Evolutionary conservation across 2,888 invertebrate species (phyloP).

Genomic region (Embidobia sp.): DNA sequence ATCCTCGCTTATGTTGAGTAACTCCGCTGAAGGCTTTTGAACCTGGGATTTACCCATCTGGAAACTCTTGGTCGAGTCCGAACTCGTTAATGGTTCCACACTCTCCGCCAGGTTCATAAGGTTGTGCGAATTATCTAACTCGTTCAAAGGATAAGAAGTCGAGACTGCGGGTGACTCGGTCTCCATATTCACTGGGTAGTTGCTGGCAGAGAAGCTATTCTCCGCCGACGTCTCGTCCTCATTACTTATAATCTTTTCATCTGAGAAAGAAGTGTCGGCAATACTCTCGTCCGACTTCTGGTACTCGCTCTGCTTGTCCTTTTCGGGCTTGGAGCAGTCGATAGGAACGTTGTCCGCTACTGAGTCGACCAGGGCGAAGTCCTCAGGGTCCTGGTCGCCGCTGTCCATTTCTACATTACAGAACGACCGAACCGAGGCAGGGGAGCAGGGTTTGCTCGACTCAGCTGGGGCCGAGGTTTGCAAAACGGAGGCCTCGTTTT

Average conservation of each 20-base stretch:
- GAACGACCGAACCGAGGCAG: slow-evolving; percentile 73
- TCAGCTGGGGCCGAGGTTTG: slow-evolving; percentile 66
- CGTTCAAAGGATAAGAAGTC: slow-evolving; percentile 58
- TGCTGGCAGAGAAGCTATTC: slow-evolving; percentile 21
- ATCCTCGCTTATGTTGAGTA: slow-evolving; percentile 79
- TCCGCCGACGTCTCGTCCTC: slow-evolving; percentile 28
- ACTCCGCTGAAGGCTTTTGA: slow-evolving; percentile 77
- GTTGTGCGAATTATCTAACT: slow-evolving; percentile 69
- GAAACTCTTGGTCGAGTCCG: slow-evolving; percentile 75
- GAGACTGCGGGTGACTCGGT: slow-evolving; percentile 28
- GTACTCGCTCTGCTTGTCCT: too few relatives aligned
- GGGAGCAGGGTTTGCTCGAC: slow-evolving; percentile 81
- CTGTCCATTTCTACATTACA: slow-evolving; percentile 73
- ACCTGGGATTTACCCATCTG: slow-evolving; percentile 72
- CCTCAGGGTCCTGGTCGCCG: slow-evolving; percentile 71
- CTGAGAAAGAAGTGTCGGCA: neutral
- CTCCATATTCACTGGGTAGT: slow-evolving; percentile 43
- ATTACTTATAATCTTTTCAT: slow-evolving; percentile 1
- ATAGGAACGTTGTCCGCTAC: slow-evolving; percentile 71
- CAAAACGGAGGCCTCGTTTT: neutral
- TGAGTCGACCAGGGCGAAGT: slow-evolving; percentile 66
- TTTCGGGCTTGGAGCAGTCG: slow-evolving; percentile 69
- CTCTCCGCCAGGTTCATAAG: slow-evolving; percentile 70
- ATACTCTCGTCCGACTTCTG: too few relatives aligned
- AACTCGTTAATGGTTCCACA: slow-evolving; percentile 74